Percentiles rank a stretch among this genome's conserved stretches.
Evolutionary conservation across 2,888 invertebrate species (phyloP).

Genomic region (Chesias legatella): DNA sequence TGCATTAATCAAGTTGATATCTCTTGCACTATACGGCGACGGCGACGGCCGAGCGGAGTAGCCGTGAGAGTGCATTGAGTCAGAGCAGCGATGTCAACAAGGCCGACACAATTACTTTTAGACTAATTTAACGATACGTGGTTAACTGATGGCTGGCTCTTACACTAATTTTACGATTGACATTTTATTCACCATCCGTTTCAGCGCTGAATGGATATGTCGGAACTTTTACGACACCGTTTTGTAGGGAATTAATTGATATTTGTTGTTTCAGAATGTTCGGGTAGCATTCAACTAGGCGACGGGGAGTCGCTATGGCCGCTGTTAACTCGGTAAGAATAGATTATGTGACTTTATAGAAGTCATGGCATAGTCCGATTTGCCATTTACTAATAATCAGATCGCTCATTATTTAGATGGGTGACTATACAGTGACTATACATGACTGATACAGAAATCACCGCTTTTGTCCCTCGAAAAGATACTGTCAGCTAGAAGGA

Average conservation of each 20-base stretch:
- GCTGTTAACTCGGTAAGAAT: slow-evolving; percentile 83
- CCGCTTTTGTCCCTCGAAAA: too few relatives aligned
- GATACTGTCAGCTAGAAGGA: too few relatives aligned
- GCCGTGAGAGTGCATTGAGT: slow-evolving; percentile 66
- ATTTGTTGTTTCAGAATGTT: slow-evolving; percentile 68
- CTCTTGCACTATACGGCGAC: slow-evolving; percentile 29
- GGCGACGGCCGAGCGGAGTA: slow-evolving; percentile 27
- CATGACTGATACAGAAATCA: too few relatives aligned
- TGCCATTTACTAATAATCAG: too few relatives aligned
- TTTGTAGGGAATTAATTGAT: slow-evolving; percentile 27
- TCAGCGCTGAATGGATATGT: slow-evolving; percentile 28
- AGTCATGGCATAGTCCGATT: too few relatives aligned
- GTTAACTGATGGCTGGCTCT: slow-evolving; percentile 10
- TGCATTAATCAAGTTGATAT: neutral
- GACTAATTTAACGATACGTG: slow-evolving; percentile 46
- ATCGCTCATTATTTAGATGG: too few relatives aligned
- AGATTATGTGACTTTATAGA: too few relatives aligned
- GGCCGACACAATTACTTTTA: slow-evolving; percentile 61
- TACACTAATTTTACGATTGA: slow-evolving; percentile 44
- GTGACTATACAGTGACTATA: too few relatives aligned
- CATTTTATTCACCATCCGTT: slow-evolving; percentile 36
- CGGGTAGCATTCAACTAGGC: slow-evolving; percentile 44
- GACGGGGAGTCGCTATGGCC: slow-evolving; percentile 80
- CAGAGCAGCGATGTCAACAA: slow-evolving; percentile 66
- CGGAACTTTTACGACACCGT: slow-evolving; percentile 20